Evolutionary conservation across 2,113 vertebrate genomes (phyloP).

Genomic region (Chitala chitala): DNA sequence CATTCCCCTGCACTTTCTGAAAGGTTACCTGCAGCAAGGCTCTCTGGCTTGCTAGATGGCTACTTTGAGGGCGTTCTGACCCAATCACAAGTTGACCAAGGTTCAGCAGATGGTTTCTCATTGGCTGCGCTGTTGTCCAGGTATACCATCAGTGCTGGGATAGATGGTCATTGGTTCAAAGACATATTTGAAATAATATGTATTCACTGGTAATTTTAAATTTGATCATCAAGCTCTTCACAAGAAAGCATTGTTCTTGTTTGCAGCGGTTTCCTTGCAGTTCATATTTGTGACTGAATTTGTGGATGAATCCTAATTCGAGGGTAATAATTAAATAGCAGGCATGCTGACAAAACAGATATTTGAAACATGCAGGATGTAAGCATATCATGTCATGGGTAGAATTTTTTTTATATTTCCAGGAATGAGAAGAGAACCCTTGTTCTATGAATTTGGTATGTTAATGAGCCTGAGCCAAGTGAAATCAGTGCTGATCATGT

Average conservation of each 20-base stretch:
- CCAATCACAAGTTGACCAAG: background rate
- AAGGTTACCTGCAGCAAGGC: no score
- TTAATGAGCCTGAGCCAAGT: background rate
- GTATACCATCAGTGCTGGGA: background rate
- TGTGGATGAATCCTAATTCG: constrained; percentile 47
- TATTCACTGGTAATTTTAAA: background rate
- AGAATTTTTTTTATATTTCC: constrained; percentile 33
- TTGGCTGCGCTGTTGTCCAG: background rate
- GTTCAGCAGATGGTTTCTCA: background rate
- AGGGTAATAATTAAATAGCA: constrained; percentile 51
- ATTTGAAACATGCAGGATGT: constrained; percentile 36
- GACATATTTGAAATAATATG: background rate
- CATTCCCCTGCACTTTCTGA: background rate
- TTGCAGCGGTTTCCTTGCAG: background rate
- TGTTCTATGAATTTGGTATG: constrained; percentile 31
- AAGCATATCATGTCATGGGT: constrained; percentile 12
- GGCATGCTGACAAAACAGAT: constrained; percentile 42
- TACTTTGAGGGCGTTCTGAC: background rate
- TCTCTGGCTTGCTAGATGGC: no score
- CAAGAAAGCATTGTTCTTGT: background rate
- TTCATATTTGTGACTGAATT: constrained; percentile 40
- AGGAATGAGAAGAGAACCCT: constrained; percentile 24
- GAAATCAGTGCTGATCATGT: constrained; percentile 4
- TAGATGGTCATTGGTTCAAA: background rate
- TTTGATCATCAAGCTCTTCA: background rate